Evolutionary conservation across 2,888 invertebrate genomes (phyloP), one percentile per base, ranked within the genome.

Genomic region (Rhyacophila evoluta): DNA sequence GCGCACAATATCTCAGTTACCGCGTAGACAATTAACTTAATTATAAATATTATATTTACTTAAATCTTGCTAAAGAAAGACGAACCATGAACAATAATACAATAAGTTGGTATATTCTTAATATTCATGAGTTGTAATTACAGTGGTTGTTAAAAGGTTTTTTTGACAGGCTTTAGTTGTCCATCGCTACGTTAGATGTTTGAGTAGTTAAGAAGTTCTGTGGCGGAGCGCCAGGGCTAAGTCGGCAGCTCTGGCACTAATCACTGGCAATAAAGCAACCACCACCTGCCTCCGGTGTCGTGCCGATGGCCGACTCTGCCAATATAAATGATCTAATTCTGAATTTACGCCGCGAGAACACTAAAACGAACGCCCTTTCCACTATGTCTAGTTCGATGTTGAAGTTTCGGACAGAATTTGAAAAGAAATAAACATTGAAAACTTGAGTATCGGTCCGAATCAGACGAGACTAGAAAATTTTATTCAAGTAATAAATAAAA

Each of bases 181-280:
- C 25, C 25, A 25, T 8, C 25, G 25, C 55, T 55, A 10, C 55
- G 15, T 25, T 19, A 25, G 25, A 55, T 55, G 25, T 8, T 10
- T 19, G 19, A n/a, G 19, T 0, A n/a, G 55, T 55, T 55, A 55
- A 55, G 55, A 55, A 55, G 55, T 55, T 55, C 19, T 8, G 55
- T 55, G 25, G 55, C 8, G 55, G 19, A 8, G 19, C 6, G 29
- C 29, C 6, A 19, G 19, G 55, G 55, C 55, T 55, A 55, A 10
- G 55, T 55, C 19, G 29, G 29, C 29, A 33, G 29, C 29, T 33
- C 29, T 6, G 55, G 15, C 55, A 55, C 55, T 55, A 55, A 55
- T 55, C 55, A 55, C 55, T 19, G 25, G 55, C 19, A 55, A 55
- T 55, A 55, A 55, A 55, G 19, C 55, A 55, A 19, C 55, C 55